A percentile compares a stretch with the other conserved stretches of the same genome.
phyloP scores from a whole-genome alignment of 2,797 vertebrate genomes.

The Alectoris magna region DNA sequence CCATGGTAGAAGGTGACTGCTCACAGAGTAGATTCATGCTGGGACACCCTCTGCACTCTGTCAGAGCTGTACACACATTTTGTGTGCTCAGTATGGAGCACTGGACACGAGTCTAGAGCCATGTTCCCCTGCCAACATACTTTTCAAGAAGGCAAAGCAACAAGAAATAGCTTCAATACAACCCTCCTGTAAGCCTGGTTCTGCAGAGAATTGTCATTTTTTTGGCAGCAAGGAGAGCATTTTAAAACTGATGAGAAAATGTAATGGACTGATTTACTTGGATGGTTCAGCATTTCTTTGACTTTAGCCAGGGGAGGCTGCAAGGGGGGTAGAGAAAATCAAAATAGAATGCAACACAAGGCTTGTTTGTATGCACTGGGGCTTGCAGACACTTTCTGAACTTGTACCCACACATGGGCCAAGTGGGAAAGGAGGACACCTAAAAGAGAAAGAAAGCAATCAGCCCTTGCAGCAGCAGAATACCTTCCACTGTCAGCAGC shows the following conservation, averaged over 20 bases:
- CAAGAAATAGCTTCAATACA: constrained; percentile 52
- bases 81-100: background rate
- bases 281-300: constrained; percentile 58
- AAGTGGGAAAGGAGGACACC: constrained; percentile 11
- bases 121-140: constrained; percentile 14
- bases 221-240: constrained; percentile 21
- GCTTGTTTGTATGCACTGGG: constrained; percentile 58
- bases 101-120: background rate
- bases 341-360: constrained; percentile 25
- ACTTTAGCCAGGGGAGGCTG: constrained; percentile 46
- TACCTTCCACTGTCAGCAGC: background rate
- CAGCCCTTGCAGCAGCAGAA: background rate
- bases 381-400: constrained; percentile 33
- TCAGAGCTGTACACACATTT: background rate
- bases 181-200: constrained; percentile 5
- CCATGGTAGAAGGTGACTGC: background rate
- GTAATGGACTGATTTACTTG: constrained; percentile 57
- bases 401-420: background rate
- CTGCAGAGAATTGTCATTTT: constrained; percentile 53
- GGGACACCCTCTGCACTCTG: background rate
- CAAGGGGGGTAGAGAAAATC: constrained; percentile 1
- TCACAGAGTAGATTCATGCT: background rate
- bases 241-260: constrained; percentile 62
- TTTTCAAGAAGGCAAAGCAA: constrained; percentile 31
- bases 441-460: background rate